These are phyloP conservation scores for Agrotis segetum DNA, from an alignment of 2,888 invertebrate genomes.

Conservation along the genomic window DNA sequence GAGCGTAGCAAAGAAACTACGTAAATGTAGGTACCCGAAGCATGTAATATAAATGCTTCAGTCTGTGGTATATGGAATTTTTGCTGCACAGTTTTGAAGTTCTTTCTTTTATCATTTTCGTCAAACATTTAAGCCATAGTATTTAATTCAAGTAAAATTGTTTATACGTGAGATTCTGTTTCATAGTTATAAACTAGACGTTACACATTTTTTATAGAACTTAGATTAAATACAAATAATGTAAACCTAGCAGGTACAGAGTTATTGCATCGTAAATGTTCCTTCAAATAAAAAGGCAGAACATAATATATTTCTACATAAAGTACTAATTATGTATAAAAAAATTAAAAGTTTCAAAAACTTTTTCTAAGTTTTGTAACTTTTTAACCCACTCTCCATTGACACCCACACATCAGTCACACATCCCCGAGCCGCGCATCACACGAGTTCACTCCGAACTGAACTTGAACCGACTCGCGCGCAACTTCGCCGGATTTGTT, in stretches of 20 bases:
- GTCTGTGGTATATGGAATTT: background rate
- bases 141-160: background rate
- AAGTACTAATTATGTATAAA: no score
- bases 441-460: slow-evolving; percentile 65
- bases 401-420: background rate
- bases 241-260: no score
- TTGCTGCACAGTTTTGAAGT: background rate
- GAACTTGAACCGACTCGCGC: slow-evolving; percentile 91
- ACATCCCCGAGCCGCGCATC: slow-evolving; percentile 49
- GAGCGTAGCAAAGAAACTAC: slow-evolving; percentile 63
- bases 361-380: background rate
- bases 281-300: background rate
- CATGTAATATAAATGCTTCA: slow-evolving; percentile 13
- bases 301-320: no score
- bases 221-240: no score
- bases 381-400: background rate
- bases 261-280: no score
- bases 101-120: background rate
- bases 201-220: no score
- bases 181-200: background rate
- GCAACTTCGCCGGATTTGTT: slow-evolving; percentile 89
- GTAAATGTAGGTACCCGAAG: slow-evolving; percentile 13
- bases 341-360: background rate
- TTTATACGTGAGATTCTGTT: background rate
- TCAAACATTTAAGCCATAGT: background rate